phyloP scores from a whole-genome alignment of 2,888 invertebrate genomes.

The Caenorhabditis drosophilae region DNA sequence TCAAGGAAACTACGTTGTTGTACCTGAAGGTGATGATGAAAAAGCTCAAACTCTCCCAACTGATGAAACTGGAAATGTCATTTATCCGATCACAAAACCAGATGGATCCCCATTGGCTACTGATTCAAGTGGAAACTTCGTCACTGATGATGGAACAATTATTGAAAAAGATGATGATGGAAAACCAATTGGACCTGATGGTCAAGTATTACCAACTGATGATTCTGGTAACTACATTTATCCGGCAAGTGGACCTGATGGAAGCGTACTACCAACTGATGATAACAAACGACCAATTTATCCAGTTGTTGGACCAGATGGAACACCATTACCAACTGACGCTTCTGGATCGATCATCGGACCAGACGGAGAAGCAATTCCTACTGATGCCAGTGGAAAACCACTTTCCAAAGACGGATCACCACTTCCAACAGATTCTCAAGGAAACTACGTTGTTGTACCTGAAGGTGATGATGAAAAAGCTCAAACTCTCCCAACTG shows the following conservation, averaged over 20 bases:
- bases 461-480: not conserved
- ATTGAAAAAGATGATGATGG: slow-evolving; percentile 7
- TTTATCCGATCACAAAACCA: slow-evolving; percentile 6
- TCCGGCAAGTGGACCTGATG: slow-evolving; percentile 35
- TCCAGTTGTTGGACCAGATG: slow-evolving; percentile 6
- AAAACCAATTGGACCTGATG: slow-evolving; percentile 5
- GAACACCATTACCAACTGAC: slow-evolving; percentile 6
- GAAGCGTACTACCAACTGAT: slow-evolving; percentile 18
- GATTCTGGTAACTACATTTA: slow-evolving; percentile 3
- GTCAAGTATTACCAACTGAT: slow-evolving; percentile 4
- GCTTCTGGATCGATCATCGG: slow-evolving; percentile 3
- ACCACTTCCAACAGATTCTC: slow-evolving; percentile 6
- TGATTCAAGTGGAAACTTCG: slow-evolving; percentile 3
- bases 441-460: slow-evolving; percentile 27
- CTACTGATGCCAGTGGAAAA: slow-evolving; percentile 25
- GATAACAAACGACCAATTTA: slow-evolving; percentile 3
- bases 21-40: not conserved
- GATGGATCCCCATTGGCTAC: slow-evolving; percentile 4
- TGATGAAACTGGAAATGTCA: slow-evolving; percentile 7
- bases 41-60: not conserved
- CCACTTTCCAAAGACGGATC: slow-evolving; percentile 1
- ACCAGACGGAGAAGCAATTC: slow-evolving; percentile 4
- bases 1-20: slow-evolving; percentile 4
- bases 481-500: slow-evolving; percentile 10
- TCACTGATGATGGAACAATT: slow-evolving; percentile 5